phyloP scores from a whole-genome alignment of 2,797 vertebrate species.

The Hephaestus fuliginosus region DNA sequence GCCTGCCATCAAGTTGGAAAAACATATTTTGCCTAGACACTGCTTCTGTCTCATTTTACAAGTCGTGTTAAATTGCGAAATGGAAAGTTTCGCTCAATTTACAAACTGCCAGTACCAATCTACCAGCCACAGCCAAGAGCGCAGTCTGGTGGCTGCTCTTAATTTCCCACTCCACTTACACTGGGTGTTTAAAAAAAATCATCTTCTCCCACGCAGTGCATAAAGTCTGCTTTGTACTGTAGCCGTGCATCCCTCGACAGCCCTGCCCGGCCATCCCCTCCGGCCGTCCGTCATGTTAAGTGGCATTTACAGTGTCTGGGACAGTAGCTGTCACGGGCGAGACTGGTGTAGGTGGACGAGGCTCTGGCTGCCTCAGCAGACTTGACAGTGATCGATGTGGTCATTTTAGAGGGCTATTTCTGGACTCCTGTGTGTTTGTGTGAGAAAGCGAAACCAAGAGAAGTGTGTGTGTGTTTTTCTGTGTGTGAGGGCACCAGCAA shows the following conservation, averaged over 20 bases:
- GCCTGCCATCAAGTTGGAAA: neutral
- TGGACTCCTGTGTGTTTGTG: slow-evolving; percentile 40
- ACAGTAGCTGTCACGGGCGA: slow-evolving; percentile 58
- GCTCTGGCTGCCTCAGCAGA: slow-evolving; percentile 51
- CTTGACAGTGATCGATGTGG: slow-evolving; percentile 74
- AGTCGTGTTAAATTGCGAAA: neutral
- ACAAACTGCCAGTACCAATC: neutral
- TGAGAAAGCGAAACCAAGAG: slow-evolving; percentile 15
- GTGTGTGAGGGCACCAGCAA: slow-evolving; percentile 4
- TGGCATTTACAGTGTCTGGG: slow-evolving; percentile 74
- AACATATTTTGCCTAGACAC: neutral
- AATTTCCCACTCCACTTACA: slow-evolving; percentile 17
- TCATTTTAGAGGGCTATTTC: slow-evolving; percentile 76
- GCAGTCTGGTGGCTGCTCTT: neutral
- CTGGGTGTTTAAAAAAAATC: slow-evolving; percentile 15
- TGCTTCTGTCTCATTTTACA: neutral
- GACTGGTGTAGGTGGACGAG: slow-evolving; percentile 49
- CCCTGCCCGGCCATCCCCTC: slow-evolving; percentile 16
- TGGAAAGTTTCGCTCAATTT: slow-evolving; percentile 30
- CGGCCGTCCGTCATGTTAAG: slow-evolving; percentile 65
- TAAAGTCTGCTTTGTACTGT: slow-evolving; percentile 14
- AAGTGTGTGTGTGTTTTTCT: neutral
- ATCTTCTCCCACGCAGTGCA: slow-evolving; percentile 5
- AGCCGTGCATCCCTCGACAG: slow-evolving; percentile 20
- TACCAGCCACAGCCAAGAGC: neutral